Percentiles rank a stretch among this genome's conserved stretches.
Evolutionary conservation across 2,113 vertebrate species (phyloP).

Genomic region (Chamaetylas fuelleborni): DNA sequence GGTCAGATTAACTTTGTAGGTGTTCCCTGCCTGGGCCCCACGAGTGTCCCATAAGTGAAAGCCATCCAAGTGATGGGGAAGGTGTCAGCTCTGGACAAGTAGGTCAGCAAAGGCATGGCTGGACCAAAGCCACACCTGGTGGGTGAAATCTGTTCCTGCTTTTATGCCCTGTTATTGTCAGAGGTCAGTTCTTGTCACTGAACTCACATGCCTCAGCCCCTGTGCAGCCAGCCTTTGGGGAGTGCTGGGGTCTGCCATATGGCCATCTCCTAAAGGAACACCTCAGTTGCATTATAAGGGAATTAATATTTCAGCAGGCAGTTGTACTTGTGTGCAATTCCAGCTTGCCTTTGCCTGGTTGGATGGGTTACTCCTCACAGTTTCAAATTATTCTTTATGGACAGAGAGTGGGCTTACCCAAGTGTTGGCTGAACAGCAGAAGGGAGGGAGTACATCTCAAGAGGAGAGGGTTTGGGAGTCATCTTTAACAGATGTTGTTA

Average conservation of each 20-base stretch:
- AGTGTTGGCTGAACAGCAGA: neutral
- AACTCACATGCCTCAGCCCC: neutral
- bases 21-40: neutral
- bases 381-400: neutral
- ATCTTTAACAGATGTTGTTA: neutral
- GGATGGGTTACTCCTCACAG: neutral
- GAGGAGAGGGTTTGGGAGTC: neutral
- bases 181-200: neutral
- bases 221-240: neutral
- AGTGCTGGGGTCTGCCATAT: neutral
- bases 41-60: fast-evolving
- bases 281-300: neutral
- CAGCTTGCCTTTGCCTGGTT: neutral
- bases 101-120: neutral
- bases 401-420: neutral
- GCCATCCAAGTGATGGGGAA: neutral
- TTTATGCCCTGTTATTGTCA: neutral
- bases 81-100: neutral
- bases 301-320: slow-evolving; percentile 17
- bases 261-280: neutral
- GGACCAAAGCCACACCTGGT: neutral
- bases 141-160: neutral
- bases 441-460: neutral
- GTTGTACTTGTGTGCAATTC: neutral
- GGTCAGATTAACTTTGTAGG: neutral